These are phyloP conservation scores for Poecilus cupreus DNA, from an alignment of 2,888 invertebrate species.

Conservation along the genomic window DNA sequence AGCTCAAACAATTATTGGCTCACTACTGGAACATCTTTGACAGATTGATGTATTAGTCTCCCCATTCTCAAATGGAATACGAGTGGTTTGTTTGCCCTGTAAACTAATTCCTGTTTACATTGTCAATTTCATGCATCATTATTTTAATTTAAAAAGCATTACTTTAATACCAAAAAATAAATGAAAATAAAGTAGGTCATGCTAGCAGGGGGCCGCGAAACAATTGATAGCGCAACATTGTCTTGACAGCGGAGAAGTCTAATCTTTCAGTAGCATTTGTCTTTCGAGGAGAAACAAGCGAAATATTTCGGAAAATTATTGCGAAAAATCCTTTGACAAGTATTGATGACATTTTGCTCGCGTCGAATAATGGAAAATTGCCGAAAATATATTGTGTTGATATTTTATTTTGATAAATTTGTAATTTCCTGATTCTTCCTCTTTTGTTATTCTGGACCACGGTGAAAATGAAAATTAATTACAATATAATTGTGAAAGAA, in stretches of 20 bases:
- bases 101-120: background rate
- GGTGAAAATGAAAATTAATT: too few relatives aligned
- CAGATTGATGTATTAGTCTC: too few relatives aligned
- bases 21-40: too few relatives aligned
- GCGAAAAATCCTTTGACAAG: background rate
- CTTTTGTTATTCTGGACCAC: too few relatives aligned
- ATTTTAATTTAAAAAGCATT: background rate
- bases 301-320: background rate
- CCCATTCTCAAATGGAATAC: too few relatives aligned
- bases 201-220: background rate
- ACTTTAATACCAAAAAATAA: background rate
- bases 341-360: background rate
- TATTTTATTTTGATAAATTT: too few relatives aligned
- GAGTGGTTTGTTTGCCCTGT: too few relatives aligned
- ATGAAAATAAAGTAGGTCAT: background rate
- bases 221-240: background rate
- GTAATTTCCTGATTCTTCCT: too few relatives aligned
- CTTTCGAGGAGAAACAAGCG: background rate
- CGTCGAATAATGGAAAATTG: too few relatives aligned
- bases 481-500: too few relatives aligned
- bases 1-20: too few relatives aligned
- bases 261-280: background rate
- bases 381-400: too few relatives aligned
- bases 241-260: background rate
- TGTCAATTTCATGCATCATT: background rate